Evolutionary conservation across 2,888 invertebrate genomes (phyloP), one percentile per base, ranked within the genome.

Genomic region (Anthophora plumipes): DNA sequence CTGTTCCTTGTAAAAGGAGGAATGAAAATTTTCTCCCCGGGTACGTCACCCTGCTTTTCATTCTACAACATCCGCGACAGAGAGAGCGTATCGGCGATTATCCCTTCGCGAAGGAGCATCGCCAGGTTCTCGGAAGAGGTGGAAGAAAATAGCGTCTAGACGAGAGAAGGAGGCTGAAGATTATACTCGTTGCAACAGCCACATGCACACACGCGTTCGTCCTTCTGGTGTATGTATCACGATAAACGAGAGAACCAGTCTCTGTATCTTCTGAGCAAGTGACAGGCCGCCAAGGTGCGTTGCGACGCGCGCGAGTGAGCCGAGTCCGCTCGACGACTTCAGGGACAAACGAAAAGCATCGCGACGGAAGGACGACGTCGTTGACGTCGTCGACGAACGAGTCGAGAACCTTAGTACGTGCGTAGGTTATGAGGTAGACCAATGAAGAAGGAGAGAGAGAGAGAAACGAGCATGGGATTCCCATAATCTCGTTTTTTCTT

Each of bases 401-500:
- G 7, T 63, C 61, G 63, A 66, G 48, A 39, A 54, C 66, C 3
- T n/a, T 55, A 60, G 73, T 82, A 80, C 84, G 84, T 80, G 78
- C 77, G 59, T 78, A 80, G 80, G 46, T 85, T 88, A 79, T 79
- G 76, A 82, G 85, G 54, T 37, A 54, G 69, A 20, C 77, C 69
- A 60, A 59, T 17, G 52, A n/a, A n/a, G n/a, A n/a, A n/a, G n/a
- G n/a, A n/a, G n/a, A 59, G 57, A 68, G 41, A 63, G 72, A 50
- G 61, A 55, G 57, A 60, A 59, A 55, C 46, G 17, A 20, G 59
- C 82, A 81, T 61, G 82, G 77, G 77, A 87, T 86, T 90, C 88
- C 82, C 83, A 88, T 89, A 90, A 88, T 89, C 82, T 85, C 80
- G 70, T 84, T 86, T 87, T 86, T 89, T 84, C 74, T 72, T 63